phyloP scores from a whole-genome alignment of 2,888 invertebrate genomes.

The Acrocera orbiculus region DNA sequence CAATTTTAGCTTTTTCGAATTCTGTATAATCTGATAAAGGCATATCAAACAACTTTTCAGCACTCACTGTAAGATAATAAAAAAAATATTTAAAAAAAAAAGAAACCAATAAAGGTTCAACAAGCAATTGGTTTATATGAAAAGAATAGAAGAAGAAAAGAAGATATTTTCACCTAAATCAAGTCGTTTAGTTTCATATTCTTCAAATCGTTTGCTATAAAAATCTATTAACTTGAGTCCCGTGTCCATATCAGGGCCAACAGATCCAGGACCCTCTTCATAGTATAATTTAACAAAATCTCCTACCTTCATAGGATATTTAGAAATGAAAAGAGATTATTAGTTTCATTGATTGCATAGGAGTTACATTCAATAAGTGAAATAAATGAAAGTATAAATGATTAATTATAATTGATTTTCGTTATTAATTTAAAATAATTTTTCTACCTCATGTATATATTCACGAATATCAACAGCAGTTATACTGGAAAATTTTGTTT shows the following conservation, averaged over 20 bases:
- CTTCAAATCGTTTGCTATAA: conserved; percentile 38
- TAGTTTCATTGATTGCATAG: too few relatives aligned
- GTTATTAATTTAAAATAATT: too few relatives aligned
- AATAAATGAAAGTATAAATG: too few relatives aligned
- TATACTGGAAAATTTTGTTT: conserved; percentile 67
- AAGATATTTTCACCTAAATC: conserved; percentile 19
- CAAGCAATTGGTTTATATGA: too few relatives aligned
- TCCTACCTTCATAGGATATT: conserved; percentile 18
- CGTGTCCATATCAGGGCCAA: conserved; percentile 56
- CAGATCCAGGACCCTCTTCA: conserved; percentile 59
- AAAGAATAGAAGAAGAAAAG: too few relatives aligned
- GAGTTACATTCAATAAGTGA: too few relatives aligned
- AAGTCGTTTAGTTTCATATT: conserved; percentile 45
- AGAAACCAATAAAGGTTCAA: too few relatives aligned
- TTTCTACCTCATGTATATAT: conserved; percentile 28
- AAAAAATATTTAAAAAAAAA: conserved; percentile 8
- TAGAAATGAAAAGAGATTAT: too few relatives aligned
- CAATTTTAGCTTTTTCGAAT: conserved; percentile 43
- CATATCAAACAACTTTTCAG: conserved; percentile 76
- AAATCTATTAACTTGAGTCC: conserved; percentile 51
- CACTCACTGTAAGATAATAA: conserved; percentile 38
- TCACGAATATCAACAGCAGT: conserved; percentile 51
- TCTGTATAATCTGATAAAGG: conserved; percentile 67
- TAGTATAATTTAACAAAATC: conserved; percentile 59
- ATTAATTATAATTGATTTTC: too few relatives aligned